Conservation (phyloP, 2,888 invertebrate genomes). For the Leptodirus hochenwartii region DNA sequence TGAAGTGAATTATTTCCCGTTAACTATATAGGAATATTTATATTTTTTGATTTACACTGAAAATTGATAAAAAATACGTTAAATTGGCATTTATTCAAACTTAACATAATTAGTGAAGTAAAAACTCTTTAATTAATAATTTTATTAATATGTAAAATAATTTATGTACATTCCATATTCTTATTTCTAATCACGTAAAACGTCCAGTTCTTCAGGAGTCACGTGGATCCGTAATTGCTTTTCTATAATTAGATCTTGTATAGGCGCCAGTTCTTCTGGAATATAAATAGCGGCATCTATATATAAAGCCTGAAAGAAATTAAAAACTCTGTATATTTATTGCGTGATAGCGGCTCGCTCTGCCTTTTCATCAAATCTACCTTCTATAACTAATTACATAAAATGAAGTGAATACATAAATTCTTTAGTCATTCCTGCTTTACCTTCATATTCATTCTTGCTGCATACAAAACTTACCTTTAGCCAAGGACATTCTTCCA, state of each 20-base stretch:
- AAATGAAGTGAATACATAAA: not conserved
- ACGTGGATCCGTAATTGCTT: constrained; percentile 57
- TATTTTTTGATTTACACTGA: no score
- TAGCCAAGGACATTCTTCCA: constrained; percentile 45
- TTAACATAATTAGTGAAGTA: no score
- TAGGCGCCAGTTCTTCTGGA: constrained; percentile 42
- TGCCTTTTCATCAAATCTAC: no score
- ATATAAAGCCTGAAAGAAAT: constrained; percentile 32
- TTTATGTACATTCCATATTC: no score
- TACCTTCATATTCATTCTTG: constrained; percentile 1
- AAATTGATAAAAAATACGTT: no score
- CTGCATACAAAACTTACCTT: constrained; percentile 26
- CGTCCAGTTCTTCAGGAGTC: constrained; percentile 55
- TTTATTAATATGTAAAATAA: no score
- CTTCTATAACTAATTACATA: not conserved
- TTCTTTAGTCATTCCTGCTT: not conserved
- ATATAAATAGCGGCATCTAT: constrained; percentile 45
- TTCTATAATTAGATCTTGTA: constrained; percentile 58
- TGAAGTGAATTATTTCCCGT: no score
- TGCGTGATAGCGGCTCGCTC: no score
- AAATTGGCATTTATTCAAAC: no score
- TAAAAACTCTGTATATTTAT: constrained; percentile 1
- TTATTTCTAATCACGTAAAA: constrained; percentile 31
- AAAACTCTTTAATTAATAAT: no score
- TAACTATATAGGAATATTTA: no score